These are phyloP conservation scores for Ectemnius cavifrons DNA, from an alignment of 2,888 invertebrate genomes.

Conservation along the genomic window DNA sequence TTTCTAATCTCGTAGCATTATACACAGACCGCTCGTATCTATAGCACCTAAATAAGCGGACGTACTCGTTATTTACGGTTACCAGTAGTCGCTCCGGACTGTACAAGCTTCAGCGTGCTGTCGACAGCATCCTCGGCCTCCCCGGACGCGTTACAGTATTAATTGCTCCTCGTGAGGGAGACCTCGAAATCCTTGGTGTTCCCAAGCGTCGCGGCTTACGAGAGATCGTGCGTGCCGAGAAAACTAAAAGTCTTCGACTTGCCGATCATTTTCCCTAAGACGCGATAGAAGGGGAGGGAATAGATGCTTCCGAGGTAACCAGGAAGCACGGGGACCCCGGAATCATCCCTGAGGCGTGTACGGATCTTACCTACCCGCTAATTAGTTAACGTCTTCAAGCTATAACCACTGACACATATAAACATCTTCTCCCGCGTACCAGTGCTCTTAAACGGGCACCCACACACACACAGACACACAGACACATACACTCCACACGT, in stretches of 20 bases:
- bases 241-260: background rate
- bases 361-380: slow-evolving; percentile 47
- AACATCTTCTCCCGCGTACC: slow-evolving; percentile 18
- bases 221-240: background rate
- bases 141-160: background rate
- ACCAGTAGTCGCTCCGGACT: slow-evolving; percentile 41
- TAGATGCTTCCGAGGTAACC: background rate
- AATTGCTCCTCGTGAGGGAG: background rate
- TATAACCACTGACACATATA: slow-evolving; percentile 47
- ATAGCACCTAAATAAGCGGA: slow-evolving; percentile 27
- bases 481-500: slow-evolving; percentile 10
- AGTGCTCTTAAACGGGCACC: slow-evolving; percentile 43
- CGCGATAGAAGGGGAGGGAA: background rate
- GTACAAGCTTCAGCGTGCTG: slow-evolving; percentile 30
- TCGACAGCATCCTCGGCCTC: background rate
- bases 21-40: slow-evolving; percentile 29
- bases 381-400: slow-evolving; percentile 56
- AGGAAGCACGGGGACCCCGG: slow-evolving; percentile 8
- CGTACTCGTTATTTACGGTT: slow-evolving; percentile 49
- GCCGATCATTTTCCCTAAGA: background rate
- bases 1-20: slow-evolving; percentile 40
- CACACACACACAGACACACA: slow-evolving; percentile 7
- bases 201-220: background rate
- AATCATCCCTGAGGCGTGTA: slow-evolving; percentile 43
- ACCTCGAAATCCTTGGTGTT: background rate